Evolutionary conservation across 2,888 invertebrate species (phyloP), one percentile per base, ranked within the genome.

Genomic region (Brenthis hecate): DNA sequence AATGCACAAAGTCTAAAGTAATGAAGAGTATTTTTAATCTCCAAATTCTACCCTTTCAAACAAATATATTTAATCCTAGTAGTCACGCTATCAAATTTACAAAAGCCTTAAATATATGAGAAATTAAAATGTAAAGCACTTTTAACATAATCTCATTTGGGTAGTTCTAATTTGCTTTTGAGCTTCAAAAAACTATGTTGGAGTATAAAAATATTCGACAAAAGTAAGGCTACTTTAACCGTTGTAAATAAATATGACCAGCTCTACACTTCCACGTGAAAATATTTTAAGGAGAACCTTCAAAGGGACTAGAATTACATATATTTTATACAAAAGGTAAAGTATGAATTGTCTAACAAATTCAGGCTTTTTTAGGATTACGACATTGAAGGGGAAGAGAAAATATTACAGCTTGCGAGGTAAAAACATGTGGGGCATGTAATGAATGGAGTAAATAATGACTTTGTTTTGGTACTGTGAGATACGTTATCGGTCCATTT

Each of bases 251-350:
- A 13, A 60, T 13, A 53, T 14, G 62, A 63, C 62, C 11, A 43
- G 43, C 54, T 63, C 51, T 62, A 53, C 62, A 53, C 62, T 54
- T 53, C 6, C 16, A 54, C 61, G 60, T 65, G 68, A 56, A 62
- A 71, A 71, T 71, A 71, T 72, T 72, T 62, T 60, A 56, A 60
- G 64, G 50, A 62, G 48, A 51, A 28, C 19, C 36, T 51, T 56
- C 66, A 57, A 67, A 68, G 70, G 69, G 65, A 61, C 64, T 66
- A 51, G 58, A 65, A 68, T 70, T 70, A 67, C 65, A 63, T 72
- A 68, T 61, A 61, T 66, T 43, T 48, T 61, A 62, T 62, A 65
- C n/a, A 68, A 68, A 62, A 67, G 61, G 47, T 53, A 69, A 66
- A 66, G 57, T 57, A 62, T 32, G 57, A 66, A 61, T 60, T 56